Base-by-base conservation (phyloP, 2,797 vertebrate genomes). In the Sylvilagus floridanus region DNA sequence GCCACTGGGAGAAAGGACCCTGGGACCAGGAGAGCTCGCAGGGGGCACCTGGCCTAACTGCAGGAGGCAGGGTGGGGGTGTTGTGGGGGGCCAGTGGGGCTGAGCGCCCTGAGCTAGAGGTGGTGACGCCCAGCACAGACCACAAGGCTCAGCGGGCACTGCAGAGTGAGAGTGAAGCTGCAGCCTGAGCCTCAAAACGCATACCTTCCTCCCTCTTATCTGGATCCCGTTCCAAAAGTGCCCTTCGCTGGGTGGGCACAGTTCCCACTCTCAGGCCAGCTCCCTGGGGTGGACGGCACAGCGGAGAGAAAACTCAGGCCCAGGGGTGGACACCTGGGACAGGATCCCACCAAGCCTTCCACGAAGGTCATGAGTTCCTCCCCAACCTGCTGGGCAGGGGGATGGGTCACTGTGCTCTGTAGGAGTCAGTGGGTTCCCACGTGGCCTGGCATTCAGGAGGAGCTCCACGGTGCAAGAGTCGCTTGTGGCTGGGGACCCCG, bases 81-180 rank as follows among this genome's bases (percentile, higher is more conserved):
- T 47, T 19, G 19, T 24, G 2, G 22, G 54, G 81, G 24, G 50
- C 13, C 35, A 26, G 54, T 4, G 9, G 47, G 65, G 24, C 32
- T 2, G 54, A 66, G 32, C 57, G 30, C 37, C 35, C n/a, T 5
- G 14, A 91, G n/a, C 47, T 22, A 79, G 42, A 21, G 22, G 13
- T 2, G 22, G 19, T 17, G 42, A 42, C 35, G 21, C 1, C 19
- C 11, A 32, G 30, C 35, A 60, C n/a, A 72, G 42, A 52, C 26
- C 90, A 86, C 1, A 26, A 28, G 28, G 22, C 2, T 10, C 1
- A 3, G 11, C 0, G 5, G 11, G 2, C 4, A 5, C 66, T 35
- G 57, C 54, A 5, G 30, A 81, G 68, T 22, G 35, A 30, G 35
- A 32, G 75, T 52, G 7, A 2, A 77, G 16, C 9, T 12, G 37